Evolutionary conservation across 2,113 vertebrate species (phyloP).

Genomic region (Arizona elegans): DNA sequence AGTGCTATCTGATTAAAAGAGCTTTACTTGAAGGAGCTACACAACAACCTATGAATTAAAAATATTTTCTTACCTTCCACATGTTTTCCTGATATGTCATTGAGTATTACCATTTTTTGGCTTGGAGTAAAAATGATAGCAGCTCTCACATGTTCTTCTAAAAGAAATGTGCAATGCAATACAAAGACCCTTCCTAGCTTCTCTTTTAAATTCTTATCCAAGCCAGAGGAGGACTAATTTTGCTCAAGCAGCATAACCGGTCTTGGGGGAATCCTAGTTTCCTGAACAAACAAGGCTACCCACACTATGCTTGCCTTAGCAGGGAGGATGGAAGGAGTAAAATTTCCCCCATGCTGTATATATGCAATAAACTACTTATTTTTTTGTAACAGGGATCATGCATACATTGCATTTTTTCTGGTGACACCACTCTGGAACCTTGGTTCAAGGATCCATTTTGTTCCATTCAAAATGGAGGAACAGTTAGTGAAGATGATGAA

Average conservation of each 20-base stretch:
- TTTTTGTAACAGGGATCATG: background rate
- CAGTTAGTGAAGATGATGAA: background rate
- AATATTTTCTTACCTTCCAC: background rate
- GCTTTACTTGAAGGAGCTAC: background rate
- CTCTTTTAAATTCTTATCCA: background rate
- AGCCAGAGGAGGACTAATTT: background rate
- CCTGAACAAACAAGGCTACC: background rate
- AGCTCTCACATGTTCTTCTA: background rate
- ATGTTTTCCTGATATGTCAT: background rate
- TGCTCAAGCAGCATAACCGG: background rate
- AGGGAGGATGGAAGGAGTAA: background rate
- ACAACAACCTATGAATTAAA: background rate
- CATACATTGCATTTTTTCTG: background rate
- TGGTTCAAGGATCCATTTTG: background rate
- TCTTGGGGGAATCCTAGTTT: background rate
- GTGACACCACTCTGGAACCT: background rate
- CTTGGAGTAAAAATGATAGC: background rate
- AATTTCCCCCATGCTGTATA: background rate
- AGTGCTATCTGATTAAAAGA: background rate
- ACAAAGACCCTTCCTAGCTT: background rate
- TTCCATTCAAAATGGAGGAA: background rate
- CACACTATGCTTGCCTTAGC: background rate
- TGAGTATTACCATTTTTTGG: background rate
- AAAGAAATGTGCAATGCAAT: background rate
- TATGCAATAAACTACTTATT: background rate